Conservation (phyloP, 2,113 vertebrate species). For the Stigmatopora nigra region DNA sequence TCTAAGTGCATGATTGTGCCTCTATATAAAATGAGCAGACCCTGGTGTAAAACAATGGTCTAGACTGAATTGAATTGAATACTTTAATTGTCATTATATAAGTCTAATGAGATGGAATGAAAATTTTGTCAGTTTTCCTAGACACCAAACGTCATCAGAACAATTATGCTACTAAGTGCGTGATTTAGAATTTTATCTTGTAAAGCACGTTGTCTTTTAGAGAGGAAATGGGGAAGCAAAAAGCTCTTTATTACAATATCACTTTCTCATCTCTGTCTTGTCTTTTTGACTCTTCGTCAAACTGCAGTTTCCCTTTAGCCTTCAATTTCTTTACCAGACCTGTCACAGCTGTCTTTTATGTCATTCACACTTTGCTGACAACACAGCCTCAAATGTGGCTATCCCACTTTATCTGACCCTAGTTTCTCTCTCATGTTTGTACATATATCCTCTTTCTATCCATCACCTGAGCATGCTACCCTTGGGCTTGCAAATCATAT, state of each 20-base stretch:
- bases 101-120: too few relatives aligned
- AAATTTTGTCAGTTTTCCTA: too few relatives aligned
- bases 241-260: background rate
- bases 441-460: conserved; percentile 14
- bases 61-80: too few relatives aligned
- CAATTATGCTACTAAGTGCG: background rate
- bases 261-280: conserved; percentile 29
- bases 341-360: conserved; percentile 50
- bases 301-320: conserved; percentile 23
- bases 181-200: background rate
- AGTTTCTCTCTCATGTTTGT: conserved; percentile 9
- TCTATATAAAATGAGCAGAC: too few relatives aligned
- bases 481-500: conserved; percentile 22
- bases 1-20: too few relatives aligned
- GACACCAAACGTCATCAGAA: too few relatives aligned
- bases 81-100: too few relatives aligned
- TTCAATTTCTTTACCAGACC: conserved; percentile 46
- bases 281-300: conserved; percentile 42
- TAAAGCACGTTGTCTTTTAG: background rate
- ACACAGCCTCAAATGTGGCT: conserved; percentile 16
- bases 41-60: too few relatives aligned
- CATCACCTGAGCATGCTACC: conserved; percentile 15
- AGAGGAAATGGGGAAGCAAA: background rate
- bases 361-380: conserved; percentile 54
- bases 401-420: conserved; percentile 2